Evolutionary conservation across 2,888 invertebrate genomes (phyloP).

Genomic region (Pandemis heparana): DNA sequence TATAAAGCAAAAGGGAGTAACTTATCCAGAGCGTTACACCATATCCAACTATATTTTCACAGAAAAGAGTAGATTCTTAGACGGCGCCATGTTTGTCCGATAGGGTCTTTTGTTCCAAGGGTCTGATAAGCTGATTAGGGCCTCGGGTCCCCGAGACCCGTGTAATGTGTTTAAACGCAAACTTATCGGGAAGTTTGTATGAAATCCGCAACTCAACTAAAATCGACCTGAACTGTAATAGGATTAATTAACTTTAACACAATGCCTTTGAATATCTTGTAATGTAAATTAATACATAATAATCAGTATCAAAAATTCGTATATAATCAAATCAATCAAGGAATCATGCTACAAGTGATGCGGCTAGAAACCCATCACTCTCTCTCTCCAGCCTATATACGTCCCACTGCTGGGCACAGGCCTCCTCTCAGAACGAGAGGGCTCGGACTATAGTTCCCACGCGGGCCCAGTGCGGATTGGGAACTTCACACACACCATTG

Average conservation of each 20-base stretch:
- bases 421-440: too few relatives aligned
- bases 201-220: neutral
- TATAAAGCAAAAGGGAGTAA: neutral
- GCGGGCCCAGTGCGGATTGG: too few relatives aligned
- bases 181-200: slow-evolving; percentile 1
- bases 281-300: too few relatives aligned
- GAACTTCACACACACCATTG: too few relatives aligned
- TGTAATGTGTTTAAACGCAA: slow-evolving; percentile 3
- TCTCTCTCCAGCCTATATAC: too few relatives aligned
- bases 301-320: too few relatives aligned
- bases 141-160: neutral
- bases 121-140: slow-evolving; percentile 1
- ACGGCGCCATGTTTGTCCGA: neutral
- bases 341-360: too few relatives aligned
- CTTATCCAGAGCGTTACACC: neutral
- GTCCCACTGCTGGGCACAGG: too few relatives aligned
- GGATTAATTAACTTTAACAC: slow-evolving; percentile 2
- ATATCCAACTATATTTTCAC: neutral
- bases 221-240: neutral
- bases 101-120: neutral
- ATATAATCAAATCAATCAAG: too few relatives aligned
- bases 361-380: too few relatives aligned
- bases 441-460: too few relatives aligned
- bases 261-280: neutral
- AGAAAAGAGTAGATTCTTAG: neutral